phyloP scores from a whole-genome alignment of 2,888 invertebrate species.

The Epinotia demarniana region DNA sequence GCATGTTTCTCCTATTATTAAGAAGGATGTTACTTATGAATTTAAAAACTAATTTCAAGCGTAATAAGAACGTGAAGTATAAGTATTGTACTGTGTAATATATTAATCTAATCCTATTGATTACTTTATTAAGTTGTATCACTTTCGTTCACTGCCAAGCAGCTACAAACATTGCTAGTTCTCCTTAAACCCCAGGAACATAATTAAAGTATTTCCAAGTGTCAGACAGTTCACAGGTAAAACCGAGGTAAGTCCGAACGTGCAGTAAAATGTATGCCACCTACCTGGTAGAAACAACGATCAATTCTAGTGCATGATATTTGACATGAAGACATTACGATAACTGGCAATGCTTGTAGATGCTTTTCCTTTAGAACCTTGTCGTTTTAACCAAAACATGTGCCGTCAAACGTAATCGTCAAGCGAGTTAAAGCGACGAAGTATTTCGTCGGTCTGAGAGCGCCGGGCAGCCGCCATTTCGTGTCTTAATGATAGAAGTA shows the following conservation, averaged over 20 bases:
- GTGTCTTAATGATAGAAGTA: constrained; percentile 35
- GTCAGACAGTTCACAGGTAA: not conserved
- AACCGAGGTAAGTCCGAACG: too few species aligned
- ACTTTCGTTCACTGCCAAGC: constrained; percentile 20
- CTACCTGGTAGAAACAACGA: not conserved
- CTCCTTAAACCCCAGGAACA: too few species aligned
- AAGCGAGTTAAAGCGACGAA: constrained; percentile 14
- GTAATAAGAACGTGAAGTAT: not conserved
- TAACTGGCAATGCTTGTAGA: constrained; percentile 3
- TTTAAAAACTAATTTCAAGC: constrained; percentile 1
- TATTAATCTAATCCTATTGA: constrained; percentile 1
- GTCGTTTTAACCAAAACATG: constrained; percentile 15
- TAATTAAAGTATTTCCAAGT: too few species aligned
- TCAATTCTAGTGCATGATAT: not conserved
- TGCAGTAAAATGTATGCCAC: not conserved
- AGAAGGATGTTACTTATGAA: not conserved
- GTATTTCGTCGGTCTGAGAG: not conserved
- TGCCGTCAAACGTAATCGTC: not conserved
- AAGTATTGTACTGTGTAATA: not conserved
- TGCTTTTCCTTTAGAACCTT: constrained; percentile 7
- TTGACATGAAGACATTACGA: not conserved
- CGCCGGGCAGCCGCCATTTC: constrained; percentile 25
- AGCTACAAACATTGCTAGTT: constrained; percentile 4
- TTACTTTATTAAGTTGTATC: not conserved
- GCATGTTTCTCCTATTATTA: not conserved